Evolutionary conservation across 2,888 invertebrate genomes (phyloP).

Genomic region (Hyposoter didymator): DNA sequence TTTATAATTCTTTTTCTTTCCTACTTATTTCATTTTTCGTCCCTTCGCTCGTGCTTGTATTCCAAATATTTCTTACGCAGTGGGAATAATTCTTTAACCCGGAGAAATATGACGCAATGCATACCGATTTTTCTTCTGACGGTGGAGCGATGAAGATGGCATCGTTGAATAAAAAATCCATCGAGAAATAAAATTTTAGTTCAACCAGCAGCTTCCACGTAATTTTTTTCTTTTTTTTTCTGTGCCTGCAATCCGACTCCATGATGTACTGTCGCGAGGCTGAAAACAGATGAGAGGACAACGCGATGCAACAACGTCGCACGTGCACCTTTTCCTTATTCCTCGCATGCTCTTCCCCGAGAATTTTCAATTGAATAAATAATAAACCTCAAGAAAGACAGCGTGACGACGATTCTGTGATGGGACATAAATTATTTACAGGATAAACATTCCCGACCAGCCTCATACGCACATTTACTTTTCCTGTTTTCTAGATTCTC

Average conservation of each 20-base stretch:
- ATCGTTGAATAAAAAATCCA: conserved; percentile 31
- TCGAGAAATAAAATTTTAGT: conserved; percentile 60
- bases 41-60: conserved; percentile 32
- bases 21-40: conserved; percentile 13
- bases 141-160: conserved; percentile 9
- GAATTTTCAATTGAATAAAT: conserved; percentile 68
- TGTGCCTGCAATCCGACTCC: neutral
- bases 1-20: conserved; percentile 3
- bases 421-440: conserved; percentile 59
- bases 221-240: neutral
- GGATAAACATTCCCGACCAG: conserved; percentile 37
- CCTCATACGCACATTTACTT: conserved; percentile 2
- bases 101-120: conserved; percentile 65
- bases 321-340: conserved; percentile 57
- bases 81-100: conserved; percentile 58
- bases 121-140: conserved; percentile 65
- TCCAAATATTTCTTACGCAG: conserved; percentile 49
- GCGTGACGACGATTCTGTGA: conserved; percentile 15
- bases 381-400: conserved; percentile 29
- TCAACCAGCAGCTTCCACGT: conserved; percentile 32
- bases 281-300: neutral
- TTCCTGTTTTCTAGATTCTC: neutral
- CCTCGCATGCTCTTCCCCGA: conserved; percentile 50
- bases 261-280: conserved; percentile 26
- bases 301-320: conserved; percentile 32